Evolutionary conservation across 2,888 invertebrate species (phyloP).

Genomic region (Mythimna albipuncta): DNA sequence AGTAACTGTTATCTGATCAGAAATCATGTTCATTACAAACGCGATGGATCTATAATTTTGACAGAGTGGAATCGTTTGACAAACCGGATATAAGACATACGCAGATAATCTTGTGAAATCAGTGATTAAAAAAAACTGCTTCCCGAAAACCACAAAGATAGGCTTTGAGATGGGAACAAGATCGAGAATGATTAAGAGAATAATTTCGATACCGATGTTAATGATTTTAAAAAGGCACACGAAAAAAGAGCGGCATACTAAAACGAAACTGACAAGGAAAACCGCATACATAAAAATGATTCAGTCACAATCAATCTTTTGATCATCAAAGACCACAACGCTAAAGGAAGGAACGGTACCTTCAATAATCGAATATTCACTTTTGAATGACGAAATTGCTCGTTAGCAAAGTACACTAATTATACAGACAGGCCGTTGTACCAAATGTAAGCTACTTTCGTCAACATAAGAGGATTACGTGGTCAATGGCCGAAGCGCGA

Average conservation of each 20-base stretch:
- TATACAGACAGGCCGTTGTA: slow-evolving; percentile 47
- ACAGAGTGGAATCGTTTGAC: slow-evolving; percentile 4
- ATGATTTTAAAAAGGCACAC: background rate
- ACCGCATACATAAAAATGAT: slow-evolving; percentile 35
- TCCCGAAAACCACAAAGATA: background rate
- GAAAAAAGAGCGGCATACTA: background rate
- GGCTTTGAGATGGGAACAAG: background rate
- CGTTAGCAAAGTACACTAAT: slow-evolving; percentile 57
- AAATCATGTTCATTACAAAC: slow-evolving; percentile 15
- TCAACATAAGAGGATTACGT: slow-evolving; percentile 68
- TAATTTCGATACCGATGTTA: background rate
- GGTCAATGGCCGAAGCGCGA: slow-evolving; percentile 68
- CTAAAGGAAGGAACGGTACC: slow-evolving; percentile 43
- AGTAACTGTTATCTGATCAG: background rate
- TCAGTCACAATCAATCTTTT: slow-evolving; percentile 35
- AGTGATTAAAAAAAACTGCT: slow-evolving; percentile 2
- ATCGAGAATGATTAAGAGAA: background rate
- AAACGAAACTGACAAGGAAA: slow-evolving; percentile 29
- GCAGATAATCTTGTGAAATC: slow-evolving; percentile 1
- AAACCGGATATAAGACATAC: background rate
- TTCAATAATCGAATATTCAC: slow-evolving; percentile 28
- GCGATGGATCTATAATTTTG: slow-evolving; percentile 23
- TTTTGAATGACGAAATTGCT: slow-evolving; percentile 47
- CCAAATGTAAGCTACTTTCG: slow-evolving; percentile 66
- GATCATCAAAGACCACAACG: slow-evolving; percentile 35